Evolutionary conservation across 1,140 invertebrate genomes (phyloP).

Genomic region (Parapsyche elsis): DNA sequence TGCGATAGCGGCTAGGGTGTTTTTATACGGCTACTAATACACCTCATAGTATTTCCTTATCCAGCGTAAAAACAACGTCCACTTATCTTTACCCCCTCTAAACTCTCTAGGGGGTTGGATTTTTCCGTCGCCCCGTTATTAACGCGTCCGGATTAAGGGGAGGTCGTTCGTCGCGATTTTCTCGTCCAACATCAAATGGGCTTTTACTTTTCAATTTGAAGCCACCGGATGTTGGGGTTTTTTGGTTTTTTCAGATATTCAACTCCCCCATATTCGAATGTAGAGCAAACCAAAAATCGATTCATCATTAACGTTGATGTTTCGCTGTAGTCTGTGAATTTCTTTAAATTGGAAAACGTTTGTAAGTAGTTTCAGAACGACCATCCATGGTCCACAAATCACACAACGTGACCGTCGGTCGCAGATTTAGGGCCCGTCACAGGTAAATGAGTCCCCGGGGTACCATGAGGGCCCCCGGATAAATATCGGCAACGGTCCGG

Average conservation of each 20-base stretch:
- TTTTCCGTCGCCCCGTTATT: slow-evolving; percentile 51
- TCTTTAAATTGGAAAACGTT: too few species aligned
- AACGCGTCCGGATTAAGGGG: slow-evolving; percentile 55
- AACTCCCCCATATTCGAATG: too few species aligned
- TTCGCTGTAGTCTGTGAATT: too few species aligned
- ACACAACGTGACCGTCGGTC: slow-evolving; percentile 43
- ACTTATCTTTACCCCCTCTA: slow-evolving; percentile 30
- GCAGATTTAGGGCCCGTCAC: slow-evolving; percentile 52
- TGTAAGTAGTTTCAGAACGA: not conserved
- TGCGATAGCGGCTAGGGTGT: slow-evolving; percentile 44
- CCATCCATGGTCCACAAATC: slow-evolving; percentile 44
- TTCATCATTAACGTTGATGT: too few species aligned
- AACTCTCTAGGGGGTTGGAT: not conserved
- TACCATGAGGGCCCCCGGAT: slow-evolving; percentile 39
- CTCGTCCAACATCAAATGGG: slow-evolving; percentile 52
- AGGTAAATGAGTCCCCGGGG: slow-evolving; percentile 53
- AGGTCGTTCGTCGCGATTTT: slow-evolving; percentile 43
- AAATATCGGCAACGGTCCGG: slow-evolving; percentile 42
- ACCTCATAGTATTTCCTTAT: slow-evolving; percentile 55
- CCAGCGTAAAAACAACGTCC: slow-evolving; percentile 45
- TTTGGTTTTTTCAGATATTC: too few species aligned
- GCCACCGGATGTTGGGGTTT: too few species aligned
- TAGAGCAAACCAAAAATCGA: too few species aligned
- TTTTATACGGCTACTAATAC: slow-evolving; percentile 49
- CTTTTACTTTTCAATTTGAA: slow-evolving; percentile 53